Conservation (phyloP, 2,113 vertebrate genomes). For the Haemorhous mexicanus region DNA sequence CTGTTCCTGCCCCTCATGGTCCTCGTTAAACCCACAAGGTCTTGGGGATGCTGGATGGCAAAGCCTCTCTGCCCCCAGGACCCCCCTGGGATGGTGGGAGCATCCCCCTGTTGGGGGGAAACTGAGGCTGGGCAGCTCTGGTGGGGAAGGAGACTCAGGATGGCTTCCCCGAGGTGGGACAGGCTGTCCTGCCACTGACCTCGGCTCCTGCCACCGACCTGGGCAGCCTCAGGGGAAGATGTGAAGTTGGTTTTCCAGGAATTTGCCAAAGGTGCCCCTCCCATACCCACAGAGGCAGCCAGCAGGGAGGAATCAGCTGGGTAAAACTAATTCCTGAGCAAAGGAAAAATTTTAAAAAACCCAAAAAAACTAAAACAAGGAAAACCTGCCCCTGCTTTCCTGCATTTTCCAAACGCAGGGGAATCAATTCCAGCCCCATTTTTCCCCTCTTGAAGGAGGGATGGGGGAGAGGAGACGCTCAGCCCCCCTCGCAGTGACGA, state of each 20-base stretch:
- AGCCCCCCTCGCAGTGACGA: neutral
- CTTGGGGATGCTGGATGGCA: neutral
- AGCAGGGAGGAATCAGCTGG: neutral
- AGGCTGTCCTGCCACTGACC: neutral
- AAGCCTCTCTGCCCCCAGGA: rapidly evolving
- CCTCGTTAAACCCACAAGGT: neutral
- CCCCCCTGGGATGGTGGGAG: neutral
- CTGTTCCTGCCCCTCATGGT: neutral
- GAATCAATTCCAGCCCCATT: neutral
- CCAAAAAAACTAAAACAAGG: neutral
- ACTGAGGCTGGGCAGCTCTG: neutral
- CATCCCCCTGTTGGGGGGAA: rapidly evolving
- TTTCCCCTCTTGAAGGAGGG: neutral
- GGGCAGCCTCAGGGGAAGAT: neutral
- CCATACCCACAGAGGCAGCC: neutral
- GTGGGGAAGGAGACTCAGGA: neutral
- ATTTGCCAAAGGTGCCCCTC: neutral
- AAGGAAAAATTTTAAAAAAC: rapidly evolving
- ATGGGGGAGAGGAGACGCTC: rapidly evolving
- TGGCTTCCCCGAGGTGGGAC: neutral
- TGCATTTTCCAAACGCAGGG: neutral
- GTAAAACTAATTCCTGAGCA: neutral
- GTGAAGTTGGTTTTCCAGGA: neutral
- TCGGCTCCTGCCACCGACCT: neutral
- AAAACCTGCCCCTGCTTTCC: neutral